Conservation (phyloP, 2,888 invertebrate species). For the Eueremaeus valkanovi region DNA sequence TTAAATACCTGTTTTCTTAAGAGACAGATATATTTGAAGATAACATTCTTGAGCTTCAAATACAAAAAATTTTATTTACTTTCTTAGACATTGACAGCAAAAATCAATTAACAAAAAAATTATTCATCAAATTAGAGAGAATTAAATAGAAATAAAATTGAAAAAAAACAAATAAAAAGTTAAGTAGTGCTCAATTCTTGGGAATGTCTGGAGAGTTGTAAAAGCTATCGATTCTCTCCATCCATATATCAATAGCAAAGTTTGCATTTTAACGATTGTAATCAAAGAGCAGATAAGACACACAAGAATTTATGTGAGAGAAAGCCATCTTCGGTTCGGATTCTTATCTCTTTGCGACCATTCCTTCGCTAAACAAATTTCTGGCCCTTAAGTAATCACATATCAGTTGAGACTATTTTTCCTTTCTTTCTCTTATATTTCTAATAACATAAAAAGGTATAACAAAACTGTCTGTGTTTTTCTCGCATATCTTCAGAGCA, state of each 20-base stretch:
- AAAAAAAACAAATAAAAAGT: background rate
- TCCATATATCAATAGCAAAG: background rate
- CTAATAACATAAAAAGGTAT: background rate
- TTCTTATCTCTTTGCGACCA: background rate
- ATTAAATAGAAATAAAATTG: background rate
- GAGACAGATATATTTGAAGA: too few species aligned
- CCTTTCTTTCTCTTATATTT: background rate
- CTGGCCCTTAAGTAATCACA: background rate
- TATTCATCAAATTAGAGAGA: background rate
- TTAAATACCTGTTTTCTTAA: too few species aligned
- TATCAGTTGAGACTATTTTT: background rate
- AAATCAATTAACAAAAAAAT: background rate
- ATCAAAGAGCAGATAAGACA: background rate
- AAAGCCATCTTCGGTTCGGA: background rate
- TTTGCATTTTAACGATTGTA: conserved; percentile 5
- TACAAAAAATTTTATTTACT: too few species aligned
- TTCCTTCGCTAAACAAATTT: background rate
- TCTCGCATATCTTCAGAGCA: background rate
- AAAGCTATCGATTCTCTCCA: too few species aligned
- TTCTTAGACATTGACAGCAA: too few species aligned
- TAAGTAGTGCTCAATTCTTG: background rate
- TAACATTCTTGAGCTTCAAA: too few species aligned
- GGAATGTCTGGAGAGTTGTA: background rate
- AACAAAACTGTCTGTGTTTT: background rate
- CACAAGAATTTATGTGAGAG: background rate